These are phyloP conservation scores for Drosophila mulleri DNA, from an alignment of 2,888 invertebrate genomes.

Conservation along the genomic window DNA sequence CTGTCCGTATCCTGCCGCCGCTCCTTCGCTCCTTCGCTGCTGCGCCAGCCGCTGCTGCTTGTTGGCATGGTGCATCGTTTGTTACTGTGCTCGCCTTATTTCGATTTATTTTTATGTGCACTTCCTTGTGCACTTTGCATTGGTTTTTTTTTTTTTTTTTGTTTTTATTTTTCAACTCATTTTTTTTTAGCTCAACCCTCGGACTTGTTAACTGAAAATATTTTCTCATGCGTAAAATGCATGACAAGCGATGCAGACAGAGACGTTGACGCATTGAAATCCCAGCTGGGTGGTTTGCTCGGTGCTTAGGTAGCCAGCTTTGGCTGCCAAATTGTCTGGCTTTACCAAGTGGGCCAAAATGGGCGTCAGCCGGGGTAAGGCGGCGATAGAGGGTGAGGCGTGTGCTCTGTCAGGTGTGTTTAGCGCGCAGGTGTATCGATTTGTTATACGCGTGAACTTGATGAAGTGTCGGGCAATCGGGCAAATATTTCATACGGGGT, in stretches of 20 bases:
- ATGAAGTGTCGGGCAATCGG: constrained; percentile 41
- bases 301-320: constrained; percentile 38
- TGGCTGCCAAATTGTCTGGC: constrained; percentile 35
- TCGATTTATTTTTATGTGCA: constrained; percentile 77
- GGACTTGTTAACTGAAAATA: constrained; percentile 76
- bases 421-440: constrained; percentile 51
- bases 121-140: constrained; percentile 54
- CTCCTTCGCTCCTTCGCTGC: not conserved
- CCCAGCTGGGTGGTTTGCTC: constrained; percentile 20
- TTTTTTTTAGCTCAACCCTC: constrained; percentile 41
- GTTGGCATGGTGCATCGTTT: constrained; percentile 73
- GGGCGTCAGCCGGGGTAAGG: not conserved
- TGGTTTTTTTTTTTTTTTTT: constrained; percentile 14
- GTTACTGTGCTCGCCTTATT: constrained; percentile 62
- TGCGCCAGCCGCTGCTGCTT: constrained; percentile 9
- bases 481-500: constrained; percentile 13
- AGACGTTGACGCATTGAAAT: constrained; percentile 64
- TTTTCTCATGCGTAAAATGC: constrained; percentile 80
- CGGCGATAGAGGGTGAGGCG: not conserved
- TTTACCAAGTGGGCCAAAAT: not conserved
- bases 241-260: constrained; percentile 70
- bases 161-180: not conserved
- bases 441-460: constrained; percentile 44
- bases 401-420: constrained; percentile 28
- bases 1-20: not conserved